Conservation (phyloP, 2,797 vertebrate species). For the Myioborus miniatus region DNA sequence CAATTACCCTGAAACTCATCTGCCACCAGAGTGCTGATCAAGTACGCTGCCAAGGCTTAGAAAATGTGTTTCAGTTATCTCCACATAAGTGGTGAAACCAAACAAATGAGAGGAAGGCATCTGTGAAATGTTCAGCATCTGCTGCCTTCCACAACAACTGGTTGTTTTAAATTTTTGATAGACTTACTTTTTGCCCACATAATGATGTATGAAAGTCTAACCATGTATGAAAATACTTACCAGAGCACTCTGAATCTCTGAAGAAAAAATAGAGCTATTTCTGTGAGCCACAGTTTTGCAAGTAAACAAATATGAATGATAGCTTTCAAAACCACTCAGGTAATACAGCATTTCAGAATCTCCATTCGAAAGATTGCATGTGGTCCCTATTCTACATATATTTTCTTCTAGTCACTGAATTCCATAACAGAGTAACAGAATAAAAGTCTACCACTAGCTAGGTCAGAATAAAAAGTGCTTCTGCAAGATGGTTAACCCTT, state of each 20-base stretch:
- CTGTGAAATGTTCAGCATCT: conserved; percentile 57
- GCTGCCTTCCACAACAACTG: conserved; percentile 36
- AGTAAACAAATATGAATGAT: neutral
- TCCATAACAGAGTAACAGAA: neutral
- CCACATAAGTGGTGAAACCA: neutral
- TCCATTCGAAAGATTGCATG: neutral
- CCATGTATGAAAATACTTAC: conserved; percentile 59
- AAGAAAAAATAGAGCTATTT: neutral
- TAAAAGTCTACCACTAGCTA: neutral
- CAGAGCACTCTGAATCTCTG: conserved; percentile 18
- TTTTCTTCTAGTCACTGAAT: neutral
- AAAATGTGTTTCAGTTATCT: conserved; percentile 31
- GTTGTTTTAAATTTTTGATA: conserved; percentile 48
- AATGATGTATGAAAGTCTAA: conserved; percentile 46
- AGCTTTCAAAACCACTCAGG: neutral
- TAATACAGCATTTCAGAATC: neutral
- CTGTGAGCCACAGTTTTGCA: neutral
- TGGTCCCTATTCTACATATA: neutral
- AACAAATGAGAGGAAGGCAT: neutral
- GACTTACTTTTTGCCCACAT: conserved; percentile 33
- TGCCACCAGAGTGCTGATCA: conserved; percentile 37
- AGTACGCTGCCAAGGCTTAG: neutral
- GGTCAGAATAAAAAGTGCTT: neutral
- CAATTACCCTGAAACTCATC: neutral
- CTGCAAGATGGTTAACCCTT: neutral